These are phyloP conservation scores for Pygoscelis adeliae DNA, from an alignment of 2,113 vertebrate genomes.

Conservation along the genomic window DNA sequence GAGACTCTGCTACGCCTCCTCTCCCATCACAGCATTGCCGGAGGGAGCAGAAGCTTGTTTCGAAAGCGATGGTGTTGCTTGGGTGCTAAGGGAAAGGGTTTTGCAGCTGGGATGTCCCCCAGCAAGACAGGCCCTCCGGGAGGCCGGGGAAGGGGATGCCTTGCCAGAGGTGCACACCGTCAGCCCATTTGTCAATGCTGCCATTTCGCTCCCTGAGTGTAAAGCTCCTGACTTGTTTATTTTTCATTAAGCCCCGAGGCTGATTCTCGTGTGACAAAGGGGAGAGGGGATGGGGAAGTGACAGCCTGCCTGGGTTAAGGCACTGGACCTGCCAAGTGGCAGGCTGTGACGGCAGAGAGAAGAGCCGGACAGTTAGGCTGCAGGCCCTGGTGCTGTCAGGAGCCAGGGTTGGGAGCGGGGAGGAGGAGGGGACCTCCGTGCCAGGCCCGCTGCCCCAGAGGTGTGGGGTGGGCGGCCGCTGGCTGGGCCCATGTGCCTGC, in stretches of 20 bases:
- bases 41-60: not conserved
- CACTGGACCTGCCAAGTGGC: not conserved
- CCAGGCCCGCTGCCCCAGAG: not conserved
- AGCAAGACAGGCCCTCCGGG: not conserved
- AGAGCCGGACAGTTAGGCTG: not conserved
- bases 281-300: not conserved
- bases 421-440: not conserved
- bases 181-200: not conserved
- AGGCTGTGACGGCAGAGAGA: not conserved
- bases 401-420: fast-evolving
- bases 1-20: fast-evolving
- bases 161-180: not conserved
- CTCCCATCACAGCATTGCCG: not conserved
- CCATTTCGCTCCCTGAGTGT: not conserved
- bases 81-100: not conserved
- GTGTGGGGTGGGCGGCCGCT: fast-evolving
- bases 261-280: not conserved
- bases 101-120: not conserved
- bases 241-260: slow-evolving; percentile 18
- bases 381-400: not conserved
- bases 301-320: not conserved
- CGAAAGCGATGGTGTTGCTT: not conserved
- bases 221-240: not conserved
- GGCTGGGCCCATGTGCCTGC: fast-evolving
- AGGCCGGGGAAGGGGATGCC: not conserved